A percentile compares a stretch with the other conserved stretches of the same genome.
These are phyloP conservation scores for Sylvietta virens DNA, from an alignment of 2,113 vertebrate genomes.

Conservation along the genomic window DNA sequence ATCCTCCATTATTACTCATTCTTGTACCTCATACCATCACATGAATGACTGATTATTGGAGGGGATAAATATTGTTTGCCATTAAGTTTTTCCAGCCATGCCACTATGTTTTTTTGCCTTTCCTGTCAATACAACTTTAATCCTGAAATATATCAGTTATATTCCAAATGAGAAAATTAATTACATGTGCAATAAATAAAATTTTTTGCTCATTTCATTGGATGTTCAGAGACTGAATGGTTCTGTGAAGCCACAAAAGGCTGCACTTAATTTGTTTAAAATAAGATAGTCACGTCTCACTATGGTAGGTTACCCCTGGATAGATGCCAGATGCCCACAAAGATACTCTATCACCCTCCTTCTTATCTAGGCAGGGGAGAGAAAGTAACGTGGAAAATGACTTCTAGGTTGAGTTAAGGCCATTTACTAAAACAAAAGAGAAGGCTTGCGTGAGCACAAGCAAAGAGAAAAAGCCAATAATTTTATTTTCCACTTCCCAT, in stretches of 20 bases:
- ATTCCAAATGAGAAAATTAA: background rate
- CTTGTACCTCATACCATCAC: background rate
- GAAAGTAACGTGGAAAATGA: background rate
- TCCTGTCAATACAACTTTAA: background rate
- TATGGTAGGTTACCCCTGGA: background rate
- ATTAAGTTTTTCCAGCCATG: background rate
- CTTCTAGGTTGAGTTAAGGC: background rate
- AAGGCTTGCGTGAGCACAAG: rapidly evolving
- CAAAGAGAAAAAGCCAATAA: background rate
- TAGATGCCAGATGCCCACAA: background rate
- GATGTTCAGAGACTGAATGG: background rate
- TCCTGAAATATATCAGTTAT: background rate
- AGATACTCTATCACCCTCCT: rapidly evolving
- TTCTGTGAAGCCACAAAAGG: background rate
- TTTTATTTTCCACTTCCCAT: background rate
- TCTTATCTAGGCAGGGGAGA: background rate
- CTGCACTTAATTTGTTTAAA: background rate
- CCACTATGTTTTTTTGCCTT: background rate
- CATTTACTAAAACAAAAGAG: background rate
- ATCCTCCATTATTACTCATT: background rate
- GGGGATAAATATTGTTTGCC: background rate
- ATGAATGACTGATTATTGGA: background rate
- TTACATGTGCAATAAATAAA: background rate
- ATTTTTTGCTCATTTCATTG: background rate
- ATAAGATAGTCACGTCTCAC: background rate